A percentile compares a stretch with the other conserved stretches of the same genome.
phyloP scores from a whole-genome alignment of 2,888 invertebrate genomes.

The Drosophila prolongata region DNA sequence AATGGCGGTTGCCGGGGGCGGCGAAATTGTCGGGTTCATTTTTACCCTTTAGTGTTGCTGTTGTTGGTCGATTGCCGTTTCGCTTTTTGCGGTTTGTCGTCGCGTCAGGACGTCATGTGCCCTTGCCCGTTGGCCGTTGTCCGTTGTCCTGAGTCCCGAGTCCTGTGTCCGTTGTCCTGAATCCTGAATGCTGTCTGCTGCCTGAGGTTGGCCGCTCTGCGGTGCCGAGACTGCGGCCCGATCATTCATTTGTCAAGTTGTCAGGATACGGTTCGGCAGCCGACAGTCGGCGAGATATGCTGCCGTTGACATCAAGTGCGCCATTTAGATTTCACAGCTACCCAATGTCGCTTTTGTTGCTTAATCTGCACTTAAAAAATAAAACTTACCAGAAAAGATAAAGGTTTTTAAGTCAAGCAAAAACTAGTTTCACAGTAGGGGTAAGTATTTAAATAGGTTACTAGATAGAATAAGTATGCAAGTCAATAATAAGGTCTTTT shows the following conservation, averaged over 20 bases:
- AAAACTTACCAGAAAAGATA: too few species aligned
- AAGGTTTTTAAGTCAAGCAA: neutral
- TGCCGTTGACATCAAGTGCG: conserved; percentile 44
- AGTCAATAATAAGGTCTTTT: too few species aligned
- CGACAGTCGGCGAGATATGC: conserved; percentile 7
- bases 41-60: conserved; percentile 33
- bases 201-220: conserved; percentile 60
- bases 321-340: conserved; percentile 42
- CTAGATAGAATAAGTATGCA: too few species aligned
- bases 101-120: conserved; percentile 56
- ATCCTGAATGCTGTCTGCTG: conserved; percentile 28
- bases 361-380: neutral
- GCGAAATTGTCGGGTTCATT: conserved; percentile 37
- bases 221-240: conserved; percentile 53
- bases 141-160: conserved; percentile 8
- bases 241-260: conserved; percentile 77
- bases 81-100: conserved; percentile 71
- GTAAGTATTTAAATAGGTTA: too few species aligned
- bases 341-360: neutral
- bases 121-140: conserved; percentile 19
- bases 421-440: too few species aligned
- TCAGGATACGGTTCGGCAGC: conserved; percentile 47
- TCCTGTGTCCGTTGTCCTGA: conserved; percentile 1
- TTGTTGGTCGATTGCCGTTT: conserved; percentile 43
- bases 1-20: conserved; percentile 30